Evolutionary conservation across 2,113 vertebrate species (phyloP).

Genomic region (Ahaetulla prasina): DNA sequence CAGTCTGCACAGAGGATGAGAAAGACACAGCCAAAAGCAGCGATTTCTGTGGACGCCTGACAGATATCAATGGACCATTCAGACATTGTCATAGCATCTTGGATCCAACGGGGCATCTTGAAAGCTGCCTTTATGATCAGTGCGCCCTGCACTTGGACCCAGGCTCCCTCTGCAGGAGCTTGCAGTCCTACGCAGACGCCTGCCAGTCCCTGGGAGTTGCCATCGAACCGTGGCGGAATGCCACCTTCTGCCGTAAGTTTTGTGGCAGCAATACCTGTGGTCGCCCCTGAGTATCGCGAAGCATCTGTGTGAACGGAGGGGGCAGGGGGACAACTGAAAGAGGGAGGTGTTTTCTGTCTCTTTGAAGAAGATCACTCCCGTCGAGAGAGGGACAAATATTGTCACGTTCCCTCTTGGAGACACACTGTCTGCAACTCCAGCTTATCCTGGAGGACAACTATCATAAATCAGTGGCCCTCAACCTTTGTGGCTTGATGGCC

Average conservation of each 20-base stretch:
- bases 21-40: conserved; percentile 60
- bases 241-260: conserved; percentile 49
- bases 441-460: too few species aligned
- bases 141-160: conserved; percentile 32
- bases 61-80: conserved; percentile 37
- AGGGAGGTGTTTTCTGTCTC: not conserved
- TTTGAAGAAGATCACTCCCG: not conserved
- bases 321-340: not conserved
- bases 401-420: not conserved
- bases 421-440: not conserved
- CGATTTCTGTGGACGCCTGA: conserved; percentile 26
- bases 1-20: not conserved
- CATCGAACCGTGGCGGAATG: conserved; percentile 37
- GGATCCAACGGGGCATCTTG: conserved; percentile 22
- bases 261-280: not conserved
- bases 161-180: conserved; percentile 31
- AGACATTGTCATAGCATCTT: conserved; percentile 22
- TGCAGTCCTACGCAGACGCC: conserved; percentile 47
- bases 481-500: too few species aligned
- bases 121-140: conserved; percentile 35
- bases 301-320: fast-evolving
- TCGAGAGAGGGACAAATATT: not conserved
- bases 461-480: too few species aligned
- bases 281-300: fast-evolving
- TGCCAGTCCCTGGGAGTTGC: conserved; percentile 27